A percentile compares a stretch with the other conserved stretches of the same genome.
phyloP scores from a whole-genome alignment of 2,888 invertebrate species.

The Hipparchia sbordonii region DNA sequence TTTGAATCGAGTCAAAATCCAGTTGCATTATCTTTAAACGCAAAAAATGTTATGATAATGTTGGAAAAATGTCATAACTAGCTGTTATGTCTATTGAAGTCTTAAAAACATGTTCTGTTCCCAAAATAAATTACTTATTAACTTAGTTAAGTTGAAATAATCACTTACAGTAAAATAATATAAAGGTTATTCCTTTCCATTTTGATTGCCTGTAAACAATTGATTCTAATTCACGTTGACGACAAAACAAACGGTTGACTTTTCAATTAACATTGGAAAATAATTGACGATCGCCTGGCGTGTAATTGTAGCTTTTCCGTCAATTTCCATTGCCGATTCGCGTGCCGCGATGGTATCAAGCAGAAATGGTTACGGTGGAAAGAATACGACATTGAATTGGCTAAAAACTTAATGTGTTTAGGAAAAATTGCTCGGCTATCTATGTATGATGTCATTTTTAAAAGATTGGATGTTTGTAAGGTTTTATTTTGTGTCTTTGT shows the following conservation, averaged over 20 bases:
- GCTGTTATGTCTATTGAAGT: not conserved
- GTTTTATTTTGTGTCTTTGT: not conserved
- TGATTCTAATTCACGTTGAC: slow-evolving; percentile 22
- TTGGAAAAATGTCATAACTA: no score
- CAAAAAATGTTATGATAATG: no score
- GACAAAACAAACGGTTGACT: slow-evolving; percentile 24
- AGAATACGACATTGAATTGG: slow-evolving; percentile 31
- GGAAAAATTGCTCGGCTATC: slow-evolving; percentile 19
- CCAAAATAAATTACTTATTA: not conserved
- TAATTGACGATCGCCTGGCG: slow-evolving; percentile 30
- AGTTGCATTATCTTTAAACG: no score
- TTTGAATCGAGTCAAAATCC: no score
- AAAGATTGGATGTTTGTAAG: not conserved
- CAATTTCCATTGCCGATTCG: slow-evolving; percentile 65
- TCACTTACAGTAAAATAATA: not conserved
- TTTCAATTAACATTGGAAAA: slow-evolving; percentile 33
- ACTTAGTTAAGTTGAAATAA: no score
- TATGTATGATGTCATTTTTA: slow-evolving; percentile 1
- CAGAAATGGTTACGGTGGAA: slow-evolving; percentile 28
- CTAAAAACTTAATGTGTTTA: slow-evolving; percentile 20
- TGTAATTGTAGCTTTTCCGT: slow-evolving; percentile 53
- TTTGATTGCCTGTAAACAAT: slow-evolving; percentile 2
- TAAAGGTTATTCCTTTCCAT: not conserved
- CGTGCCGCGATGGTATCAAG: slow-evolving; percentile 53
- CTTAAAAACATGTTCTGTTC: not conserved